These are phyloP conservation scores for Oscarella lobularis DNA, from an alignment of 37 sponge, comb jelly and placozoan genomes.

Conservation along the genomic window DNA sequence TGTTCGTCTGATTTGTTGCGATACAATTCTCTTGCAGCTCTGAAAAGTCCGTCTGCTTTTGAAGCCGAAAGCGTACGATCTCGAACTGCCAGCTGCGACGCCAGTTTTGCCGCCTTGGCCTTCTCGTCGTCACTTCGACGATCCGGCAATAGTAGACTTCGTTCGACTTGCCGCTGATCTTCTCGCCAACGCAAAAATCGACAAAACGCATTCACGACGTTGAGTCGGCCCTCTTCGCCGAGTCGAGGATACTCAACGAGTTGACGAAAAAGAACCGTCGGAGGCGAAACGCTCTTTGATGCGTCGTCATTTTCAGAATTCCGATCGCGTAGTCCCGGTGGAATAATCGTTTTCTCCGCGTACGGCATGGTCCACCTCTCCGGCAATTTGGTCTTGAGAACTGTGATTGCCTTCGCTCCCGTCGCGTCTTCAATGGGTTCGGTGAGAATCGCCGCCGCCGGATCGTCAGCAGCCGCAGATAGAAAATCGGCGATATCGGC, in stretches of 20 bases:
- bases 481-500: slow-evolving; percentile 1
- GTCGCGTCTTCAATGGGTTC: slow-evolving; percentile 7
- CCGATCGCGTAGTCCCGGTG: slow-evolving; percentile 1
- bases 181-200: slow-evolving; percentile 19
- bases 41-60: background rate
- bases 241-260: slow-evolving; percentile 15
- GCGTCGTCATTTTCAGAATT: background rate
- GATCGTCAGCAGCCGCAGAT: slow-evolving; percentile 2
- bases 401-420: slow-evolving; percentile 2
- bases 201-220: slow-evolving; percentile 4
- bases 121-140: slow-evolving; percentile 18
- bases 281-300: background rate
- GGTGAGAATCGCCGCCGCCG: slow-evolving; percentile 19
- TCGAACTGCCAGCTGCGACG: background rate
- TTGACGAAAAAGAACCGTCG: slow-evolving; percentile 28
- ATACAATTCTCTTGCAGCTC: background rate
- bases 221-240: background rate
- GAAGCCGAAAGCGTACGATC: background rate
- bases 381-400: background rate
- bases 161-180: background rate
- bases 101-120: background rate
- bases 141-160: slow-evolving; percentile 4
- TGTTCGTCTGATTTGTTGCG: background rate
- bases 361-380: slow-evolving; percentile 13
- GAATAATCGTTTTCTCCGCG: slow-evolving; percentile 27